A percentile compares a stretch with the other conserved stretches of the same genome.
These are phyloP conservation scores for Nephrotoma guestfalica DNA, from an alignment of 2,888 invertebrate genomes.

Conservation along the genomic window DNA sequence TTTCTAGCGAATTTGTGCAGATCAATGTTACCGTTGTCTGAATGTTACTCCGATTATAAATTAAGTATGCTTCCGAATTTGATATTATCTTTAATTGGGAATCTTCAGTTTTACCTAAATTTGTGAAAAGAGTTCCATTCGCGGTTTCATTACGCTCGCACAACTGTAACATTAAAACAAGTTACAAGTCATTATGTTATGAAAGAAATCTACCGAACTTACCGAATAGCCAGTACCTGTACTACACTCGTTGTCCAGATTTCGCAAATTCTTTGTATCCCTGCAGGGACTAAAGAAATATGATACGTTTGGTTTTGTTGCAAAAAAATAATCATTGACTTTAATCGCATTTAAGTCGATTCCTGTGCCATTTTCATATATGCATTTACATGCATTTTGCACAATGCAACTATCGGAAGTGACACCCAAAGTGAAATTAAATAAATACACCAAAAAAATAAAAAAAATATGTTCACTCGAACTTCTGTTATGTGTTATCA, in stretches of 20 bases:
- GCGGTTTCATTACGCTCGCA: background rate
- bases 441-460: background rate
- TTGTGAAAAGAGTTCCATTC: background rate
- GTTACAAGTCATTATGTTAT: background rate
- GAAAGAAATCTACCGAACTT: background rate
- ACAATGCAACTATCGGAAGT: background rate
- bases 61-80: background rate
- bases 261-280: background rate
- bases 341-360: background rate
- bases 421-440: background rate
- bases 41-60: background rate
- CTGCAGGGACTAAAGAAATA: slow-evolving; percentile 4
- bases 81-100: background rate
- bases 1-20: background rate
- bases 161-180: background rate
- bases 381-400: background rate
- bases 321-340: background rate
- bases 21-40: background rate
- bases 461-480: background rate
- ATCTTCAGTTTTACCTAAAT: background rate
- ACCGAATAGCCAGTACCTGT: background rate
- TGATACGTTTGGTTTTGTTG: background rate
- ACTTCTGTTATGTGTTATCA: background rate
- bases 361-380: background rate
- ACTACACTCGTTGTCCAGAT: background rate